Evolutionary conservation across 2,797 vertebrate species (phyloP).

Genomic region (Darevskia nairensis): DNA sequence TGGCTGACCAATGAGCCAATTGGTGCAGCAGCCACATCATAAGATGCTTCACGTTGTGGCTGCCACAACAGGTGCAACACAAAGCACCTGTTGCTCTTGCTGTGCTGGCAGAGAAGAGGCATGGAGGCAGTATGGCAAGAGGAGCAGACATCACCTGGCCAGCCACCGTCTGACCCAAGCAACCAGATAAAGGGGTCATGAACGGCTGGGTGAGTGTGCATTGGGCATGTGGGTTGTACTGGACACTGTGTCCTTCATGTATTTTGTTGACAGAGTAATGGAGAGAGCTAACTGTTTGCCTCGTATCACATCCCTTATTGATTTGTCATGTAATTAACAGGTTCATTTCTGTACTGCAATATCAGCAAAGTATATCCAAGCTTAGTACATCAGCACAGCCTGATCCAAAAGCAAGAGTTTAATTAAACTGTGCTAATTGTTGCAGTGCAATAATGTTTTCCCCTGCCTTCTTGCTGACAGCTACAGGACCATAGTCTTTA

Average conservation of each 20-base stretch:
- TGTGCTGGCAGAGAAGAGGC: too few relatives aligned
- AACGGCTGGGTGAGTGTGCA: neutral
- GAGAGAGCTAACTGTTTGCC: constrained; percentile 69
- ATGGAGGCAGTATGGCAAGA: too few relatives aligned
- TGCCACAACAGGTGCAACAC: too few relatives aligned
- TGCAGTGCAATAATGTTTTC: constrained; percentile 62
- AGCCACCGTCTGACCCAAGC: too few relatives aligned
- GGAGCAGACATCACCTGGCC: too few relatives aligned
- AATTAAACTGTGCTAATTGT: constrained; percentile 69
- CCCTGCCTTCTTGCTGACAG: constrained; percentile 52
- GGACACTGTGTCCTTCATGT: constrained; percentile 25
- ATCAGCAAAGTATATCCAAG: constrained; percentile 51
- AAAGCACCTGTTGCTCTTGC: too few relatives aligned
- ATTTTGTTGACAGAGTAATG: constrained; percentile 59
- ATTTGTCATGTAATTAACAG: constrained; percentile 71
- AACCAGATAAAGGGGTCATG: too few relatives aligned
- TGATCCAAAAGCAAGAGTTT: constrained; percentile 59
- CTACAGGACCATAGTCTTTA: constrained; percentile 22
- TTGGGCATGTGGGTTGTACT: neutral
- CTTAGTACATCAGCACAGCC: constrained; percentile 65
- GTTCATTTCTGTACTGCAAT: constrained; percentile 60
- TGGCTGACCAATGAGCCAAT: too few relatives aligned
- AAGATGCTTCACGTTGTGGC: too few relatives aligned
- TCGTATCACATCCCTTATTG: constrained; percentile 69
- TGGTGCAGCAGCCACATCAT: too few relatives aligned